A percentile compares a stretch with the other conserved stretches of the same genome.
Conservation (phyloP, 2,888 invertebrate species). For the Erebia palarica region DNA sequence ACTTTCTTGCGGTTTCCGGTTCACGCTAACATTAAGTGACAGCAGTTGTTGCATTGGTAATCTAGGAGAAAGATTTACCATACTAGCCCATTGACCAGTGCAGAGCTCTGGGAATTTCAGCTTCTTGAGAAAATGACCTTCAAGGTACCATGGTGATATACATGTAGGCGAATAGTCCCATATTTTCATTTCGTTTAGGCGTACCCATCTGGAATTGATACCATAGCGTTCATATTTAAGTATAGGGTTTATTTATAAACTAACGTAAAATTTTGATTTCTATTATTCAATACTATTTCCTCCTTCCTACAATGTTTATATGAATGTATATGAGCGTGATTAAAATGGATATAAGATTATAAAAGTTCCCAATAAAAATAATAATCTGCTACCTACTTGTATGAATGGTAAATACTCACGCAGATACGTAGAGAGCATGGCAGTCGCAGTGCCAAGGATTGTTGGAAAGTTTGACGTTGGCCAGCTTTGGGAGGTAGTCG, state of each 20-base stretch:
- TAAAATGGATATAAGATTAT: too few relatives aligned
- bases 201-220: conserved; percentile 83
- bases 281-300: neutral
- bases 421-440: conserved; percentile 86
- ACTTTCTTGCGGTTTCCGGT: conserved; percentile 75
- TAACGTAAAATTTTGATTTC: neutral
- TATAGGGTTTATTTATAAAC: neutral
- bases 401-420: conserved; percentile 71
- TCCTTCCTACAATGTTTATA: neutral
- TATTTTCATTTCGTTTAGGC: conserved; percentile 84
- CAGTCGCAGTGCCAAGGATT: conserved; percentile 94
- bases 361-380: too few relatives aligned
- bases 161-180: conserved; percentile 88
- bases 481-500: conserved; percentile 84
- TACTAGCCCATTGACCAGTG: conserved; percentile 90
- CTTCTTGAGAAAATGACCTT: conserved; percentile 85
- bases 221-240: neutral
- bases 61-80: conserved; percentile 86
- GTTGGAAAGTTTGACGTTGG: conserved; percentile 86
- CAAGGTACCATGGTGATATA: conserved; percentile 87
- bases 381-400: too few relatives aligned
- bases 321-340: too few relatives aligned
- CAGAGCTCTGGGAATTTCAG: conserved; percentile 88
- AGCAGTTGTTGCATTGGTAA: conserved; percentile 82
- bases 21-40: conserved; percentile 76